Evolutionary conservation across 1,140 invertebrate genomes (phyloP).

Genomic region (Goniozus legneri): DNA sequence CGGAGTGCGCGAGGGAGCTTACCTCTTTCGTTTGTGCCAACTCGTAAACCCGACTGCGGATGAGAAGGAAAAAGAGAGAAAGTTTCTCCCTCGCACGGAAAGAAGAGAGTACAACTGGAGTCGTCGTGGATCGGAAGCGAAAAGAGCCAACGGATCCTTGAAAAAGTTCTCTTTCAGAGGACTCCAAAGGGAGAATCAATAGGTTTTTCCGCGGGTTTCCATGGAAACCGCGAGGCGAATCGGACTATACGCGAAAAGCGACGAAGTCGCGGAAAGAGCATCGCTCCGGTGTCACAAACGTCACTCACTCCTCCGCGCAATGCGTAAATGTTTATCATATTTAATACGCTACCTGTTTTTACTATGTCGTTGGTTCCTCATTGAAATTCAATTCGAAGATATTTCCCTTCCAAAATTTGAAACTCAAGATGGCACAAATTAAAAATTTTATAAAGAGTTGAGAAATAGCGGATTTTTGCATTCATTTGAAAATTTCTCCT

Average conservation of each 20-base stretch:
- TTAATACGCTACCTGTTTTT: too few species aligned
- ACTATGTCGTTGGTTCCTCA: too few species aligned
- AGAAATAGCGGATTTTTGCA: too few species aligned
- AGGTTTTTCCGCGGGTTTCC: constrained; percentile 54
- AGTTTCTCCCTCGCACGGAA: constrained; percentile 10
- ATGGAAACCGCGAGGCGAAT: constrained; percentile 52
- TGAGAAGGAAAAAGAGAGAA: constrained; percentile 10
- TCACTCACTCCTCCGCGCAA: constrained; percentile 22
- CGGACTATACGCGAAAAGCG: constrained; percentile 39
- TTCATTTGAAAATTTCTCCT: too few species aligned
- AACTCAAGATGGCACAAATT: too few species aligned
- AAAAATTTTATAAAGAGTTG: too few species aligned
- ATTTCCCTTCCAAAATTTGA: too few species aligned
- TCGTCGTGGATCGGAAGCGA: constrained; percentile 9
- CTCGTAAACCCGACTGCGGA: constrained; percentile 2
- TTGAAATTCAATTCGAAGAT: too few species aligned
- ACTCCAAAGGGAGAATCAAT: constrained; percentile 54
- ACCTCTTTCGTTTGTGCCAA: too few species aligned
- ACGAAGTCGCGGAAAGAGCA: constrained; percentile 36
- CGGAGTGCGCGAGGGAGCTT: too few species aligned
- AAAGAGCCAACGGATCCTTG: constrained; percentile 38
- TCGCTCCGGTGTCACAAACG: constrained; percentile 30
- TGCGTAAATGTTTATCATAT: too few species aligned
- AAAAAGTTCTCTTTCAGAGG: constrained; percentile 46
- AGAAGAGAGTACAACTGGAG: constrained; percentile 11